Evolutionary conservation across 2,113 vertebrate genomes (phyloP), one percentile per base, ranked within the genome.

Genomic region (Phalacrocorax pelagicus): DNA sequence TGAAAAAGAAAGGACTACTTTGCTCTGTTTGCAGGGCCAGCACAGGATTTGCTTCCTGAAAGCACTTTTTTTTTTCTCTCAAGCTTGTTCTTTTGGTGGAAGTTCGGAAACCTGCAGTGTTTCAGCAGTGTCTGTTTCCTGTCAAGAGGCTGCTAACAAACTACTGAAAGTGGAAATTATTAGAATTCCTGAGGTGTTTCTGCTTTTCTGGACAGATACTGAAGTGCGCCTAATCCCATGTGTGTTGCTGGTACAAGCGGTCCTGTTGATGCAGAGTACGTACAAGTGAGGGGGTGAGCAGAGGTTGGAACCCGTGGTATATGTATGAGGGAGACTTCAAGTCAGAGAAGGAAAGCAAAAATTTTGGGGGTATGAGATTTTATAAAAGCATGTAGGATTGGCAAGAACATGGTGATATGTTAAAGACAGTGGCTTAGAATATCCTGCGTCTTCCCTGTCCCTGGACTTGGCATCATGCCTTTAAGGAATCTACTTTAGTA

Each of bases 201-300:
- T 73, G 18, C 27, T 88, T 55, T 88, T 47, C 65, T 70, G 59
- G 38, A 11, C 46, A 46, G 65, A 55, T 51, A 17, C 22, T 52
- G 32, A 83, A 54, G 52, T 23, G 18, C 3, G 9, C 21, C 17
- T 58, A 40, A 73, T 73, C 17, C 23, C 1, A 0, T 0, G 0
- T 34, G 34, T 0, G 0, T 15, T 67, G 40, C 29, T 91, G 61
- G 18, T 86, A 36, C 15, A 44, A 47, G 42, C 20, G 12, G 6
- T 67, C 20, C 51, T 12, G 14, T 1, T 42, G 55, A 47, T 61
- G 51, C 36, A 72, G 15, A 80, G 26, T 7, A 17, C 12, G 27
- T 93, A 23, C 42, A 44, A 84, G 49, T 84, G 27, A 52, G 84
- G 36, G 32, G 49, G 16, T 77, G 87, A 78, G 16, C 16, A 79